Conservation (phyloP, 2,888 invertebrate species). For the Clitarchus hookeri region DNA sequence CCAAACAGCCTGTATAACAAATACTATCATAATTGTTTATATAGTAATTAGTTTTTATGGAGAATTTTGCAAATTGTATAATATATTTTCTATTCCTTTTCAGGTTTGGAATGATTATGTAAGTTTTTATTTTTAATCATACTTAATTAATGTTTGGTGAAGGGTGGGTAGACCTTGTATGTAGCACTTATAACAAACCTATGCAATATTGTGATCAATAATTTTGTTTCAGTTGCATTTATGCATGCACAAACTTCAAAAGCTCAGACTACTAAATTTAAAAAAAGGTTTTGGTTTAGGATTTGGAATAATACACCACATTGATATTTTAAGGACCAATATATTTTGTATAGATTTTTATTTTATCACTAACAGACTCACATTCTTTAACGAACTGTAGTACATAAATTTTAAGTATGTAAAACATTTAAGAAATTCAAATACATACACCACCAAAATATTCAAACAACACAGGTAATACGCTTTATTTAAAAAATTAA, state of each 20-base stretch:
- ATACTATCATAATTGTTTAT: no score
- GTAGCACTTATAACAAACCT: neutral
- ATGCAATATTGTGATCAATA: no score
- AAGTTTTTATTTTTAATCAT: slow-evolving; percentile 53
- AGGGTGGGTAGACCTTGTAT: slow-evolving; percentile 17
- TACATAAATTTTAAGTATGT: neutral
- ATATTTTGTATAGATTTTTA: neutral
- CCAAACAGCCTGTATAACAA: no score
- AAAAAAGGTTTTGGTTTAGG: neutral
- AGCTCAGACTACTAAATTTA: neutral
- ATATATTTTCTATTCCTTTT: slow-evolving; percentile 44
- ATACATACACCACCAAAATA: no score
- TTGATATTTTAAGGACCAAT: neutral
- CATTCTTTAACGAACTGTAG: neutral
- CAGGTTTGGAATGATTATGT: slow-evolving; percentile 81
- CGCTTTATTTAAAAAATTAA: no score
- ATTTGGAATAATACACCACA: neutral
- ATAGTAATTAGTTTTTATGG: slow-evolving; percentile 4
- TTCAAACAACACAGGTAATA: no score
- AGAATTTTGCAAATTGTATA: slow-evolving; percentile 3
- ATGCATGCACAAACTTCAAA: neutral
- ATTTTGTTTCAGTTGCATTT: neutral
- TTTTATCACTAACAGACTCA: neutral
- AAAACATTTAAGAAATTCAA: no score
- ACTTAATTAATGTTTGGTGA: slow-evolving; percentile 29